phyloP scores from a whole-genome alignment of 23 tunicate species.

The Corella eumyota region DNA sequence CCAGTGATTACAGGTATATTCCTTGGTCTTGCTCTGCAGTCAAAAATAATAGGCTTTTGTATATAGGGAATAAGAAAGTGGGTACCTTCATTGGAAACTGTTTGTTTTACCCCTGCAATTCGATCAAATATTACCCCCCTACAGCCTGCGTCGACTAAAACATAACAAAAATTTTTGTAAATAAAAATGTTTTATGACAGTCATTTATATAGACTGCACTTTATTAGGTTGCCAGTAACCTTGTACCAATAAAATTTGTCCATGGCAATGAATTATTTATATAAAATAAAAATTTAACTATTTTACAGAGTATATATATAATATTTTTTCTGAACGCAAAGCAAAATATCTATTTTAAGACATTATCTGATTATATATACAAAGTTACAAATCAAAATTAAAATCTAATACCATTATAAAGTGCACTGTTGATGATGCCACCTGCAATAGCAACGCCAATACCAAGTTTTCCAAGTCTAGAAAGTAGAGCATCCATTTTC shows the following conservation, averaged over 20 bases:
- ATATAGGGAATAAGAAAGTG: slow-evolving; percentile 92
- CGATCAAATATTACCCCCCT: slow-evolving; percentile 98
- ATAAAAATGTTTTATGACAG: not conserved
- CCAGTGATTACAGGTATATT: slow-evolving; percentile 94
- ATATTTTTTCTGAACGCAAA: not conserved
- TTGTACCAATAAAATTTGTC: not conserved
- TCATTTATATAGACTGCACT: not conserved
- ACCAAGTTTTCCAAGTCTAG: slow-evolving; percentile 64
- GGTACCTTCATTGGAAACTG: slow-evolving; percentile 85
- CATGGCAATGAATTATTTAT: not conserved
- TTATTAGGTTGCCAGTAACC: not conserved
- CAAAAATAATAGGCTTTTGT: slow-evolving; percentile 97
- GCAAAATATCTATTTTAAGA: not conserved
- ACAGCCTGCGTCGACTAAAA: slow-evolving; percentile 97
- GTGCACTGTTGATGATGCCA: slow-evolving; percentile 59
- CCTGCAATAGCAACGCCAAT: slow-evolving; percentile 84
- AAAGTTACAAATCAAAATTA: no score
- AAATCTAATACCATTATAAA: slow-evolving; percentile 65
- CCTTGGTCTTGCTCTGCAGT: slow-evolving; percentile 95
- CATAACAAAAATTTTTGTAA: not conserved
- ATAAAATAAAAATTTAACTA: not conserved
- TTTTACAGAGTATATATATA: not conserved
- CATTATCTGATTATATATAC: no score
- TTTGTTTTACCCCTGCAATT: slow-evolving; percentile 75
- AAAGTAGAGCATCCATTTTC: slow-evolving; percentile 67